Evolutionary conservation across 2,888 invertebrate genomes (phyloP).

Genomic region (Synergus umbraculus): DNA sequence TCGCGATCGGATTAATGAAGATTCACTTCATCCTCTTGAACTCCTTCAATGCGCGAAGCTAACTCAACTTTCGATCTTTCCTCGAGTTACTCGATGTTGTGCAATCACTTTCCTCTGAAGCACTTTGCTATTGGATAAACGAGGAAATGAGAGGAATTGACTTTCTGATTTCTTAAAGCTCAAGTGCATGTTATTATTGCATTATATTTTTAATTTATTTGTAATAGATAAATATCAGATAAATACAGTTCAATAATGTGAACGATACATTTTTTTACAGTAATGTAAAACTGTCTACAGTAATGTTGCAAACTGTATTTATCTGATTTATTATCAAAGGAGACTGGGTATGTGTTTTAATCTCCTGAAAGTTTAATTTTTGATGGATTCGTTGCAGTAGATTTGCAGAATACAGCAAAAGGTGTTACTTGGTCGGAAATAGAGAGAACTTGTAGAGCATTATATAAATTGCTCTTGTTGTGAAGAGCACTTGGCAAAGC

Average conservation of each 20-base stretch:
- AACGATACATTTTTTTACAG: too few species aligned
- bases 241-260: too few species aligned
- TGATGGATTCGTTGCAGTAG: too few species aligned
- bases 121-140: conserved; percentile 1
- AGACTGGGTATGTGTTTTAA: too few species aligned
- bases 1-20: conserved; percentile 22
- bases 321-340: too few species aligned
- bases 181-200: background rate
- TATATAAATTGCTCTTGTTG: background rate
- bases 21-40: conserved; percentile 21
- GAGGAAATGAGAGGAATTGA: background rate
- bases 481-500: background rate
- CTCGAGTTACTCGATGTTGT: background rate
- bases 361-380: too few species aligned
- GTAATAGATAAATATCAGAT: too few species aligned
- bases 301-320: too few species aligned
- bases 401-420: too few species aligned
- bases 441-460: background rate
- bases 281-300: too few species aligned
- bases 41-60: background rate
- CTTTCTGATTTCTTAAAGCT: background rate
- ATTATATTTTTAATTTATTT: background rate
- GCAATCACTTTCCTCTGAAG: background rate
- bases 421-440: too few species aligned
- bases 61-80: background rate